phyloP scores from a whole-genome alignment of 2,797 vertebrate species.

The Meda fulgida region DNA sequence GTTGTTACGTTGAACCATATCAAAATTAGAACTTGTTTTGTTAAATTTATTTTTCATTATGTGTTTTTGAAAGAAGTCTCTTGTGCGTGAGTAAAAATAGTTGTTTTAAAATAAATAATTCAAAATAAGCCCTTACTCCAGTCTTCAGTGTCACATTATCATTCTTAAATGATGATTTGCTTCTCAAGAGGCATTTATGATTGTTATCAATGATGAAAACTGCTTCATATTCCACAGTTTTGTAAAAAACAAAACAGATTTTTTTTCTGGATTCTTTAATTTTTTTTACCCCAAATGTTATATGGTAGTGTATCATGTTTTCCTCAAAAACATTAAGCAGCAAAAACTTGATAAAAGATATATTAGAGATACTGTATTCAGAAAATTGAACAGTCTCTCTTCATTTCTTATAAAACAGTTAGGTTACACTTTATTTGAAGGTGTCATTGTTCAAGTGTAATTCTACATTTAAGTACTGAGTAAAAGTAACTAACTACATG shows the following conservation, averaged over 20 bases:
- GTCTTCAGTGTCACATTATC: background rate
- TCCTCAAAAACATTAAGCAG: background rate
- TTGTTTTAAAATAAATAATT: background rate
- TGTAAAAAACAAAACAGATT: too few species aligned
- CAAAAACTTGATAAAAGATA: background rate
- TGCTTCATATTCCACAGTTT: background rate
- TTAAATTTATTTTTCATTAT: background rate
- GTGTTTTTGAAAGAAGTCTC: background rate
- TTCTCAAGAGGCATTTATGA: background rate
- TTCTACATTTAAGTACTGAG: too few species aligned
- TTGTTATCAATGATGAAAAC: background rate
- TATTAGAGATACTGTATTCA: background rate
- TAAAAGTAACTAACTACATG: too few species aligned
- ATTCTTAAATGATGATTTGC: too few species aligned
- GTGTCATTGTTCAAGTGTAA: too few species aligned
- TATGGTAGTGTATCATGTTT: background rate
- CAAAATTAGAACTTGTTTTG: too few species aligned
- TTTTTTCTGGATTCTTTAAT: too few species aligned
- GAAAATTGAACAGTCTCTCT: background rate
- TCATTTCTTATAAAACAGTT: background rate
- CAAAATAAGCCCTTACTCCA: too few species aligned
- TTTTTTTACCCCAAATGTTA: background rate
- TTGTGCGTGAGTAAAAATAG: too few species aligned
- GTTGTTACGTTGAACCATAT: too few species aligned
- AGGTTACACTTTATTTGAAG: too few species aligned